Evolutionary conservation across 2,888 invertebrate species (phyloP), one percentile per base, ranked within the genome.

Genomic region (Tanytarsus gracilentus): DNA sequence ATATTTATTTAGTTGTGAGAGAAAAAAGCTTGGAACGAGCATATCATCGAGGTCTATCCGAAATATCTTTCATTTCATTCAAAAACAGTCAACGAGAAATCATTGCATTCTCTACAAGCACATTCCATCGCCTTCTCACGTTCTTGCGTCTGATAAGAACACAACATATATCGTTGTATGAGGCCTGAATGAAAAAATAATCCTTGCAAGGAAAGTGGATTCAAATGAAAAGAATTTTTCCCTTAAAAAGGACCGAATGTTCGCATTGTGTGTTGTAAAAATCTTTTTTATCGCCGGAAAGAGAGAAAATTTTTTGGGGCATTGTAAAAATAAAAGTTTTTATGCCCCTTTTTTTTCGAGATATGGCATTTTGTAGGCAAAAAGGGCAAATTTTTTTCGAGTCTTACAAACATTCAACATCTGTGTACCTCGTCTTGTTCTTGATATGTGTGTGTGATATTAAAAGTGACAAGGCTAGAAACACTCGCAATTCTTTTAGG

Each of bases 391-490:
- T 36, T 16, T 36, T 36, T n/a, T 36, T n/a, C 36, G n/a, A 14
- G 14, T 44, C 21, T 9, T 44, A 11, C 18, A 44, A 44, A 44
- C 18, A 44, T 44, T 11, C n/a, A n/a, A 44, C 44, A 44, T 44
- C 44, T 44, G 44, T 44, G 44, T 9, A 18, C 44, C 18, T 11
- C 18, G 16, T 29, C 6, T 29, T 7, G 29, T 16, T 44, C 23
- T 44, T 44, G 44, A 11, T 44, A 44, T 23, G 23, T 44, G 44
- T 23, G 44, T 44, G 44, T 44, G 44, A 44, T 44, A 44, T 44
- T 44, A 44, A 44, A 44, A 44, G 44, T 44, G 44, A 44, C 44
- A 44, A 44, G 44, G 21, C 44, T 44, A 23, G 23, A 44, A 44
- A 18, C 21, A 23, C n/a, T n/a, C n/a, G n/a, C n/a, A n/a, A n/a